Conservation (phyloP, 30 jellyfish, hydroid and myxozoan genomes). For the Cassiopea xamachana region DNA sequence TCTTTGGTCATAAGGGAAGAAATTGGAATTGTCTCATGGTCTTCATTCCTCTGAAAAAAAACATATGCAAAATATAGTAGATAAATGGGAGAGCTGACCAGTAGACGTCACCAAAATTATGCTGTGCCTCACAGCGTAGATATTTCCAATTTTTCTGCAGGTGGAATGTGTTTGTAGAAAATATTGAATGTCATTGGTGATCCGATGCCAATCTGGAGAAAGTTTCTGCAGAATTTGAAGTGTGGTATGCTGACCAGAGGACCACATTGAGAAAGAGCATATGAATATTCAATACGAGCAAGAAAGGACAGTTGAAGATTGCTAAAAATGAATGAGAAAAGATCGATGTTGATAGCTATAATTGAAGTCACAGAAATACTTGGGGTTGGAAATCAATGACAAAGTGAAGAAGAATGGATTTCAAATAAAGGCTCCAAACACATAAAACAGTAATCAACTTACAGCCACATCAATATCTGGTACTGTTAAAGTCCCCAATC, state of each 20-base stretch:
- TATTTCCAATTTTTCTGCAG: neutral
- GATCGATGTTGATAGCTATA: too few relatives aligned
- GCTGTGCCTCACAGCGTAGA: neutral
- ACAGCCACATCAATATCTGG: slow-evolving; percentile 90
- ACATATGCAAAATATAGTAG: neutral
- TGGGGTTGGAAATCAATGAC: too few relatives aligned
- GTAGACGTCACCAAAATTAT: too few relatives aligned
- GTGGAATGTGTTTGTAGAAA: neutral
- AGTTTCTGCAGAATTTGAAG: neutral
- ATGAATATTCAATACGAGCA: too few relatives aligned
- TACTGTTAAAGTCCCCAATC: slow-evolving; percentile 88
- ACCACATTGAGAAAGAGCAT: too few relatives aligned
- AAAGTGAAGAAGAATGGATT: too few relatives aligned
- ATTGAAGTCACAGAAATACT: too few relatives aligned
- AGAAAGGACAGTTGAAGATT: too few relatives aligned
- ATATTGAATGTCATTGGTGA: neutral
- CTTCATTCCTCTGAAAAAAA: slow-evolving; percentile 77
- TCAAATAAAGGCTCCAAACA: too few relatives aligned
- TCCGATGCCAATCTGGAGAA: neutral
- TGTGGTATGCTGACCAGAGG: too few relatives aligned
- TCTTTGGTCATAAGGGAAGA: slow-evolving; percentile 91
- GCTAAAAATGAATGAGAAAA: too few relatives aligned
- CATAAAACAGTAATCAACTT: neutral
- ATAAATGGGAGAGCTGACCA: too few relatives aligned
- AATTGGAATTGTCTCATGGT: slow-evolving; percentile 86